phyloP scores from a whole-genome alignment of 1,140 invertebrate species.

The Cotesia vestalis region DNA sequence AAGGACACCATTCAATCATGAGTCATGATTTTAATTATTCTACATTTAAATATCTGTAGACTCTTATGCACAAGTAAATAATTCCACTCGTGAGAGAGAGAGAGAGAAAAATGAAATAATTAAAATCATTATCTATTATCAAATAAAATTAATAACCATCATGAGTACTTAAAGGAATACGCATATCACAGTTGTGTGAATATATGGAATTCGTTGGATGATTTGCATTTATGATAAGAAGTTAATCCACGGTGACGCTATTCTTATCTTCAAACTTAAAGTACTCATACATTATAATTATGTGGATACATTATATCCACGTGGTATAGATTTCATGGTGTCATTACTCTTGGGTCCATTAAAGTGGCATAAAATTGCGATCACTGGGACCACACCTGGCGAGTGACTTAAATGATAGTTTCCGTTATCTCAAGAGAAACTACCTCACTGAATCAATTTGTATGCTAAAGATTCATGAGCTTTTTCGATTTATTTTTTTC shows the following conservation, averaged over 20 bases:
- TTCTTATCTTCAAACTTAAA: conserved; percentile 33
- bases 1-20: neutral
- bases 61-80: no score
- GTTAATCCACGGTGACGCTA: conserved; percentile 17
- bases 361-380: conserved; percentile 38
- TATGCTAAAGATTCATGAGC: neutral
- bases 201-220: neutral
- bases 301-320: conserved; percentile 31
- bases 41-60: neutral
- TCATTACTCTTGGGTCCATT: conserved; percentile 35
- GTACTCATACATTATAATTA: conserved; percentile 34
- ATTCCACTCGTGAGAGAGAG: neutral
- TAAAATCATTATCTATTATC: neutral
- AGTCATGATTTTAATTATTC: conserved; percentile 10
- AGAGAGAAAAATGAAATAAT: neutral
- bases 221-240: conserved; percentile 16
- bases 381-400: conserved; percentile 38
- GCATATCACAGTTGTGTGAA: conserved; percentile 8
- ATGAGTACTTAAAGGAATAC: conserved; percentile 7
- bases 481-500: neutral
- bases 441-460: conserved; percentile 13
- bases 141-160: conserved; percentile 10
- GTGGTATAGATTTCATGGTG: conserved; percentile 31
- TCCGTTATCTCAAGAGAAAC: conserved; percentile 24
- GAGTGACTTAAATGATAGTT: conserved; percentile 14